Percentiles rank a stretch among this genome's conserved stretches.
Evolutionary conservation across 2,797 vertebrate genomes (phyloP).

Genomic region (Urocyon cinereoargenteus): DNA sequence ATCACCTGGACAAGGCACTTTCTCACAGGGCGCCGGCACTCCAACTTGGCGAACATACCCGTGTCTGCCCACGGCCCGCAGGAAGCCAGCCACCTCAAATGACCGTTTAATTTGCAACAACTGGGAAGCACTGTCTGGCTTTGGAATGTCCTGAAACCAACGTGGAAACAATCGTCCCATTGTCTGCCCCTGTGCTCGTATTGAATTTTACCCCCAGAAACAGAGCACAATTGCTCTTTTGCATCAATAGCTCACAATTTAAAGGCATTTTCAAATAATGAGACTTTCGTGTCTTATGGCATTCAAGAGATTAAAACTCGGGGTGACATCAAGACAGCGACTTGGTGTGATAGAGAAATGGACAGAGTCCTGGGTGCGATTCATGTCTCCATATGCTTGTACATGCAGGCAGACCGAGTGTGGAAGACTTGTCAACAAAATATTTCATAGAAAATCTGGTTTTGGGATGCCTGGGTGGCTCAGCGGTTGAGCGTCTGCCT

Average conservation of each 20-base stretch:
- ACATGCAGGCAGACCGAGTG: not conserved
- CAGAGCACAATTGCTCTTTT: slow-evolving; percentile 8
- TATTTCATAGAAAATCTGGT: not conserved
- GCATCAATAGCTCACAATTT: not conserved
- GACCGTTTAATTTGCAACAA: not conserved
- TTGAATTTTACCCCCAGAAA: not conserved
- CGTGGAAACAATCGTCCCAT: not conserved
- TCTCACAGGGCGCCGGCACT: not conserved
- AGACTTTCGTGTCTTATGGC: not conserved
- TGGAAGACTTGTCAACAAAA: not conserved
- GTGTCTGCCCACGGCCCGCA: not conserved
- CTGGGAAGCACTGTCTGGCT: slow-evolving; percentile 2
- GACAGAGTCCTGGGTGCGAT: not conserved
- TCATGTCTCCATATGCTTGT: not conserved
- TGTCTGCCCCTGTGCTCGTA: not conserved
- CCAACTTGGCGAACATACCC: not conserved
- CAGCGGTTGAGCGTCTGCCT: no score
- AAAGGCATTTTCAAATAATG: slow-evolving; percentile 27
- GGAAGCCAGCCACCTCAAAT: slow-evolving; percentile 46
- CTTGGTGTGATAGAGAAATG: not conserved
- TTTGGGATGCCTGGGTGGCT: no score
- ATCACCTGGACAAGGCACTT: not conserved
- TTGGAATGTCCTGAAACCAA: slow-evolving; percentile 21
- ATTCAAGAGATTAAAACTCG: slow-evolving; percentile 56
- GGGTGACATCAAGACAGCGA: not conserved